These are phyloP conservation scores for Dynastes maya DNA, from an alignment of 2,888 invertebrate genomes.

Conservation along the genomic window DNA sequence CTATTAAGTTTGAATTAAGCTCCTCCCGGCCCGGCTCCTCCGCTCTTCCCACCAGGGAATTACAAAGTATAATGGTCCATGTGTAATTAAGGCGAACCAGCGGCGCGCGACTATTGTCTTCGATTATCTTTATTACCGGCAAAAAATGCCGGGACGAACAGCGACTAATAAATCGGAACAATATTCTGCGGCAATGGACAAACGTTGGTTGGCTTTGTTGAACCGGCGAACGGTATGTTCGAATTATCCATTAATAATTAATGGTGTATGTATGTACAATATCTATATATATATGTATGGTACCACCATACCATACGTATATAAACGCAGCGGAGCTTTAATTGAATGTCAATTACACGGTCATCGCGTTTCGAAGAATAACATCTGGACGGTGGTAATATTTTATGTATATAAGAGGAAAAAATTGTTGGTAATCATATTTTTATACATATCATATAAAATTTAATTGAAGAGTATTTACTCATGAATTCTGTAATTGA, in stretches of 20 bases:
- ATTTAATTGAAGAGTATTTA: too few species aligned
- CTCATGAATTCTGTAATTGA: too few species aligned
- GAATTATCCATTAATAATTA: constrained; percentile 39
- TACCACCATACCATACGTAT: background rate
- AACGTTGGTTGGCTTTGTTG: background rate
- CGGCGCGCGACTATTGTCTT: constrained; percentile 30
- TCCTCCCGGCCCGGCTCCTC: background rate
- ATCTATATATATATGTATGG: constrained; percentile 11
- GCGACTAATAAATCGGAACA: constrained; percentile 26
- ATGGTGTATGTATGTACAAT: constrained; percentile 7
- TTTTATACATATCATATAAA: background rate
- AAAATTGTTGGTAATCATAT: background rate
- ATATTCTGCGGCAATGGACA: background rate
- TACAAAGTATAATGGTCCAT: constrained; percentile 28
- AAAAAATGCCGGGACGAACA: constrained; percentile 14
- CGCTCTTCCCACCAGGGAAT: background rate
- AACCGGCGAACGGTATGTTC: background rate
- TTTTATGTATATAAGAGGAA: background rate
- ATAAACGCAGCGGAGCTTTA: constrained; percentile 2
- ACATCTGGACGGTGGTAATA: constrained; percentile 3
- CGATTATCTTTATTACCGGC: constrained; percentile 42
- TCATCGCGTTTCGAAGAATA: constrained; percentile 30
- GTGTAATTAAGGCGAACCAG: constrained; percentile 25
- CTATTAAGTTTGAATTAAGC: constrained; percentile 44
- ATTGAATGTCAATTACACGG: constrained; percentile 42